Evolutionary conservation across 2,888 invertebrate genomes (phyloP).

Genomic region (Netelia inedita): DNA sequence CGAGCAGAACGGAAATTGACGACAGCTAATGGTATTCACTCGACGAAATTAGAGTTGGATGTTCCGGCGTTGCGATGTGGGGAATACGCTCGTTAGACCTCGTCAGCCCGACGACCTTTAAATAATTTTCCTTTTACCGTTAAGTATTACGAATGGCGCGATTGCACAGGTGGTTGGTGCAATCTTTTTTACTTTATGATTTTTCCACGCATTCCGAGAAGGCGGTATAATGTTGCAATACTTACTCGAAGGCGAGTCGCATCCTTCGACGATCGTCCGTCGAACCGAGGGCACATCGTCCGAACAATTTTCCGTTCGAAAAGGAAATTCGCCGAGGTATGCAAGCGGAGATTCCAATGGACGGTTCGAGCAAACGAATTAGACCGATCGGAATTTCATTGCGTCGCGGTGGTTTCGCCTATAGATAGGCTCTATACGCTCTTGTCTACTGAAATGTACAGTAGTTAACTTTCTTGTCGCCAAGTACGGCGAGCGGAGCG

Average conservation of each 20-base stretch:
- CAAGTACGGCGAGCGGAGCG: constrained; percentile 77
- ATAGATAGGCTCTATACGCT: background rate
- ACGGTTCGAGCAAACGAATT: constrained; percentile 76
- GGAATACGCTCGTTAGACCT: too few relatives aligned
- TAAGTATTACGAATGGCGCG: constrained; percentile 34
- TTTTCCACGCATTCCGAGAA: constrained; percentile 24
- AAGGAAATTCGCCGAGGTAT: constrained; percentile 47
- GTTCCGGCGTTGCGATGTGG: background rate
- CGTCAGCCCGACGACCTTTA: constrained; percentile 44
- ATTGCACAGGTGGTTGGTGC: constrained; percentile 7
- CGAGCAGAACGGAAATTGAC: constrained; percentile 33
- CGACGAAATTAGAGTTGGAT: background rate
- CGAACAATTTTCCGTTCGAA: constrained; percentile 12
- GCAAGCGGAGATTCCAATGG: constrained; percentile 72
- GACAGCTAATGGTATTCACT: constrained; percentile 22
- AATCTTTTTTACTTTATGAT: constrained; percentile 16
- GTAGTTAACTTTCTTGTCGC: constrained; percentile 78
- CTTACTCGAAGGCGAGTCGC: constrained; percentile 2
- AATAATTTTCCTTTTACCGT: constrained; percentile 51
- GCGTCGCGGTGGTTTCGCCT: constrained; percentile 60
- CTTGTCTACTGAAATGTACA: constrained; percentile 46
- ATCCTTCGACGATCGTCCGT: constrained; percentile 6
- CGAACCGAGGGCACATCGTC: background rate
- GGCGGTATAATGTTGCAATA: constrained; percentile 5
- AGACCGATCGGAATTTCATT: constrained; percentile 78